Percentiles rank a stretch among this genome's conserved stretches.
phyloP scores from a whole-genome alignment of 2,888 invertebrate genomes.

The Coronaproctus castanopsis region DNA sequence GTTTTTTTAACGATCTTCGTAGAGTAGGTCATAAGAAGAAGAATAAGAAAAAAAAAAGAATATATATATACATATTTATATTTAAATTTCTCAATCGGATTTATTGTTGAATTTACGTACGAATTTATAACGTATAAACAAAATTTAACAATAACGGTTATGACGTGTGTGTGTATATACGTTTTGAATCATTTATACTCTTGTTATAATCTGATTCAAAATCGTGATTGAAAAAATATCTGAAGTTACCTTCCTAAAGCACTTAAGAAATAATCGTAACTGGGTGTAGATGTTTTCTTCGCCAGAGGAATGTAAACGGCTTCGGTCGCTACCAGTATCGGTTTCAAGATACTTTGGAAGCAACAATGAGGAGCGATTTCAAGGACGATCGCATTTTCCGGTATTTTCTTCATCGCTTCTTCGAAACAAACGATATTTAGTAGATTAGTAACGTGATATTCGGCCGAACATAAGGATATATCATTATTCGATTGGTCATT shows the following conservation, averaged over 20 bases:
- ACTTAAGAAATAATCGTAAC: constrained; percentile 35
- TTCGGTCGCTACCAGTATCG: constrained; percentile 28
- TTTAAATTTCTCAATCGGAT: too few species aligned
- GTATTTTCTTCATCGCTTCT: constrained; percentile 57
- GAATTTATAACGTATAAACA: too few species aligned
- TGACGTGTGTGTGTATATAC: too few species aligned
- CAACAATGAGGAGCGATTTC: constrained; percentile 80
- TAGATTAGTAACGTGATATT: constrained; percentile 44
- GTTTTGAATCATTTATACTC: too few species aligned
- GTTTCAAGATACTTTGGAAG: constrained; percentile 60
- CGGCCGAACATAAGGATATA: constrained; percentile 36
- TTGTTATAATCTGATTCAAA: neutral
- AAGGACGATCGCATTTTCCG: constrained; percentile 57
- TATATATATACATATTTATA: too few species aligned
- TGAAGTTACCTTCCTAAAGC: constrained; percentile 40
- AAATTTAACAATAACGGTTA: too few species aligned
- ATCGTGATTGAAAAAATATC: neutral
- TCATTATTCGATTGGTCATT: constrained; percentile 26
- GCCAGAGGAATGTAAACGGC: constrained; percentile 50
- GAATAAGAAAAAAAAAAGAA: too few species aligned
- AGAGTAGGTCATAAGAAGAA: too few species aligned
- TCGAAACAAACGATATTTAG: constrained; percentile 46
- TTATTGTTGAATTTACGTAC: too few species aligned
- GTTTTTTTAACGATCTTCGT: too few species aligned
- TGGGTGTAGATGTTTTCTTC: constrained; percentile 26